Percentiles rank a stretch among this genome's conserved stretches.
phyloP scores from a whole-genome alignment of 2,888 invertebrate species.

The Meloe dianella region DNA sequence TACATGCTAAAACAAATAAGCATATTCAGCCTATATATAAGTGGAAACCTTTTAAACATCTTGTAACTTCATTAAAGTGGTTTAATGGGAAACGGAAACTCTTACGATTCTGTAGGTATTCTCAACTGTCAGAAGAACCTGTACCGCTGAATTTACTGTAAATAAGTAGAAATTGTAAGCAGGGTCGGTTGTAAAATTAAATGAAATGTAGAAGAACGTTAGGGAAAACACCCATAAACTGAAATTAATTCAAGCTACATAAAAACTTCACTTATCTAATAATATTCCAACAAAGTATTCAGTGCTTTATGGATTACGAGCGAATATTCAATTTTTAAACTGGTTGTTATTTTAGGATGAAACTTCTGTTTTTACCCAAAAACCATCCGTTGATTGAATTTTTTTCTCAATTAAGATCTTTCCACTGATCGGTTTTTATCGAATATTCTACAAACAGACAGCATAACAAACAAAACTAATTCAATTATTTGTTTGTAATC shows the following conservation, averaged over 20 bases:
- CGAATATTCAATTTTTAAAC: too few relatives aligned
- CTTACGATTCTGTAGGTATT: background rate
- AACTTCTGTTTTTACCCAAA: background rate
- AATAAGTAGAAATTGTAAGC: background rate
- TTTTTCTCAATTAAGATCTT: background rate
- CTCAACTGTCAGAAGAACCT: background rate
- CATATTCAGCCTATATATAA: background rate
- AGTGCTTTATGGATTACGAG: too few relatives aligned
- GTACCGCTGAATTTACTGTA: background rate
- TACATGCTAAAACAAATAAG: background rate
- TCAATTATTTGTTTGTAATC: background rate
- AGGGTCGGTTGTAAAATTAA: background rate
- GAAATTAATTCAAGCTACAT: background rate
- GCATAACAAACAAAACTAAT: background rate
- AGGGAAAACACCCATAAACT: background rate
- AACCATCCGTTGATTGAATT: background rate
- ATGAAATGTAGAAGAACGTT: background rate
- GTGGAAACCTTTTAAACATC: background rate
- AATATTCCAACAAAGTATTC: conserved; percentile 1
- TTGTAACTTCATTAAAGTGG: conserved; percentile 3
- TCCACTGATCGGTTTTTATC: background rate
- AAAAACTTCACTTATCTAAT: background rate
- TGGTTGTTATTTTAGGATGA: background rate
- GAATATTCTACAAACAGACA: background rate
- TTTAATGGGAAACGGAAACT: conserved; percentile 14